Percentiles rank a stretch among this genome's conserved stretches.
Evolutionary conservation across 2,888 invertebrate genomes (phyloP).

Genomic region (Artemia sp.): DNA sequence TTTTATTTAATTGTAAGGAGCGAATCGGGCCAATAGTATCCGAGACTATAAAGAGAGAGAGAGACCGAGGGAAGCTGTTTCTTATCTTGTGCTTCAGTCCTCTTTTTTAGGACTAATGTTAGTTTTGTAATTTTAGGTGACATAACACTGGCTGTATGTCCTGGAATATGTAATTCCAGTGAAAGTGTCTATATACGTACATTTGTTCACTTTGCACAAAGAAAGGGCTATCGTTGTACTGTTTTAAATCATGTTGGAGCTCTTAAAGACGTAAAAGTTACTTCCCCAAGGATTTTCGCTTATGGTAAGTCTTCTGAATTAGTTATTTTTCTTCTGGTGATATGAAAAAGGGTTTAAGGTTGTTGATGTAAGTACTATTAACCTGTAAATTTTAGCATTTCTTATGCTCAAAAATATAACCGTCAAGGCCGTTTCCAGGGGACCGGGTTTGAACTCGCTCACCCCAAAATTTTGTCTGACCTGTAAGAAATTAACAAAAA

Average conservation of each 20-base stretch:
- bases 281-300: constrained; percentile 71
- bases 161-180: constrained; percentile 84
- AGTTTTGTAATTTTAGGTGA: constrained; percentile 45
- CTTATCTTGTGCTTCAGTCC: background rate
- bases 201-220: constrained; percentile 77
- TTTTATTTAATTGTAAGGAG: too few relatives aligned
- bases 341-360: too few relatives aligned
- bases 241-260: constrained; percentile 89
- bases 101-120: constrained; percentile 25
- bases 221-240: constrained; percentile 75
- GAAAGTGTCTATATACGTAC: constrained; percentile 86
- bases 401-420: too few relatives aligned
- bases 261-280: constrained; percentile 62
- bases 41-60: too few relatives aligned
- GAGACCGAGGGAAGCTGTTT: background rate
- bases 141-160: constrained; percentile 68
- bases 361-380: too few relatives aligned
- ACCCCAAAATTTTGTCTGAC: too few relatives aligned
- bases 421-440: too few relatives aligned
- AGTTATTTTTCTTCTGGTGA: too few relatives aligned
- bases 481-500: too few relatives aligned
- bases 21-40: too few relatives aligned
- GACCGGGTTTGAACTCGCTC: too few relatives aligned
- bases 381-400: too few relatives aligned
- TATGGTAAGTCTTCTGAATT: constrained; percentile 48